phyloP scores from a whole-genome alignment of 2,888 invertebrate genomes.

The Zootermopsis nevadensis region DNA sequence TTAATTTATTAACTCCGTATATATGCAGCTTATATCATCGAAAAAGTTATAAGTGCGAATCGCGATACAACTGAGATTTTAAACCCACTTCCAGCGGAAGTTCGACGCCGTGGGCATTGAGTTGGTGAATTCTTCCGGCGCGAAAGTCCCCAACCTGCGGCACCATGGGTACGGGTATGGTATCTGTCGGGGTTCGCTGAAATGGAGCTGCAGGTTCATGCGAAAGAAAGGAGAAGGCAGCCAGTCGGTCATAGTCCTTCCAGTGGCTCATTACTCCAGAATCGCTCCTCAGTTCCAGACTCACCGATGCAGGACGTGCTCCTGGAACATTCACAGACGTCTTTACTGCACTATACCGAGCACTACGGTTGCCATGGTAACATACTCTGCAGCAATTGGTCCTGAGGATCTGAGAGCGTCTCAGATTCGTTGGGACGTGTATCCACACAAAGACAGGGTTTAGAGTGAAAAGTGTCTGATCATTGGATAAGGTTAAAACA shows the following conservation, averaged over 20 bases:
- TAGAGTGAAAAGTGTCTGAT: too few species aligned
- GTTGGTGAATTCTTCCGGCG: constrained; percentile 55
- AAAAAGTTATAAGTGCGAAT: too few species aligned
- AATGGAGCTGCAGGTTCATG: constrained; percentile 57
- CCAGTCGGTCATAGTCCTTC: constrained; percentile 58
- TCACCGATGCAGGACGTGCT: constrained; percentile 44
- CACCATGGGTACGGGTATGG: constrained; percentile 58
- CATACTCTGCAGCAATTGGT: not conserved
- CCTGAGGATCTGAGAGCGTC: too few species aligned
- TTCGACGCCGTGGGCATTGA: constrained; percentile 54
- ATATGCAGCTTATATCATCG: not conserved
- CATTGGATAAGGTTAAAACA: too few species aligned
- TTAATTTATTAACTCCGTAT: not conserved
- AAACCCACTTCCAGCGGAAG: constrained; percentile 57
- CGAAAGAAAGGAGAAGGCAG: constrained; percentile 58
- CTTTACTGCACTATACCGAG: not conserved
- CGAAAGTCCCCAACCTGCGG: constrained; percentile 58
- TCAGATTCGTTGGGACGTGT: too few species aligned
- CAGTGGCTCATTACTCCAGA: constrained; percentile 59
- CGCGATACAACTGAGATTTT: too few species aligned
- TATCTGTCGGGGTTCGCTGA: constrained; percentile 53
- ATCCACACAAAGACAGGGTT: too few species aligned
- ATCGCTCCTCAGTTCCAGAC: constrained; percentile 57
- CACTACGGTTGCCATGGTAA: not conserved
- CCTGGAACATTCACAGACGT: not conserved